Percentiles rank a stretch among this genome's conserved stretches.
These are phyloP conservation scores for Seriola rivoliana DNA, from an alignment of 2,113 vertebrate species.

Conservation along the genomic window DNA sequence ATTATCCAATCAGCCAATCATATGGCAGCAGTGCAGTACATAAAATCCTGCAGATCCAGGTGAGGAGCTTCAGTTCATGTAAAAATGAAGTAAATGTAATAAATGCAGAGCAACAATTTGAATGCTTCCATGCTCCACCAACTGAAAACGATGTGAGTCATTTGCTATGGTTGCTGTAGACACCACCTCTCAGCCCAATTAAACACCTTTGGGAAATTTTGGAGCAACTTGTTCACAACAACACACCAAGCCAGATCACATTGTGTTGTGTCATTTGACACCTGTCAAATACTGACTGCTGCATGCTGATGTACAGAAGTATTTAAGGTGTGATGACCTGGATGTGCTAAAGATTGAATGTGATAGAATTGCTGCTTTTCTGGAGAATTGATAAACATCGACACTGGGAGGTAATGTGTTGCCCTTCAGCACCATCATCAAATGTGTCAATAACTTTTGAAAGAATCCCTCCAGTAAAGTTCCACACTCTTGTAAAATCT, in stretches of 20 bases:
- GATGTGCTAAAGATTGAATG: too few species aligned
- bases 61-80: too few species aligned
- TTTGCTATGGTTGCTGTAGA: background rate
- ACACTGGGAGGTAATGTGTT: too few species aligned
- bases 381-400: too few species aligned
- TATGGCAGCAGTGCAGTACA: too few species aligned
- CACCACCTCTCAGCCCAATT: background rate
- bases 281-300: background rate
- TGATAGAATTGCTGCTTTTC: too few species aligned
- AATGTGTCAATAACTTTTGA: too few species aligned
- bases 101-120: background rate
- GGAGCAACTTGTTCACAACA: background rate
- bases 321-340: background rate
- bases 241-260: background rate
- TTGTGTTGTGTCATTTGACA: background rate
- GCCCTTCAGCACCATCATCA: too few species aligned
- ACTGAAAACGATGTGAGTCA: background rate
- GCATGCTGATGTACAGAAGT: background rate
- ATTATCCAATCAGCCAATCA: too few species aligned
- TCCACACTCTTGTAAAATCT: too few species aligned
- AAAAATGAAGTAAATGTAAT: background rate
- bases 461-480: too few species aligned
- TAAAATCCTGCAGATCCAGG: too few species aligned
- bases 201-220: background rate
- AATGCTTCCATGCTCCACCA: background rate